A percentile compares a stretch with the other conserved stretches of the same genome.
phyloP scores from a whole-genome alignment of 2,888 invertebrate genomes.

The Eurytoma californica region DNA sequence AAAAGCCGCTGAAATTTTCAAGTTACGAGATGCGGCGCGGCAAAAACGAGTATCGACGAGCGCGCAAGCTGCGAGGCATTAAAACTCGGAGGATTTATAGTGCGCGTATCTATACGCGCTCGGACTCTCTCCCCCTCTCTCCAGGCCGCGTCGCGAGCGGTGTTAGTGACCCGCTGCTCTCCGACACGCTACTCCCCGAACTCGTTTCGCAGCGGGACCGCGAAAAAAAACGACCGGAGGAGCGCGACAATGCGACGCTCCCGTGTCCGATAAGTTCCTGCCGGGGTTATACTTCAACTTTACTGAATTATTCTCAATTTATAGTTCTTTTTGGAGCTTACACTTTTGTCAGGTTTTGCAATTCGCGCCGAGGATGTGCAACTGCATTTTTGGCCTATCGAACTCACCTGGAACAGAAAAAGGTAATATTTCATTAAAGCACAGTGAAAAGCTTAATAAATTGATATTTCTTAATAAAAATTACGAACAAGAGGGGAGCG shows the following conservation, averaged over 20 bases:
- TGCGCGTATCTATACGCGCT: slow-evolving; percentile 47
- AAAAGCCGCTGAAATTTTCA: slow-evolving; percentile 27
- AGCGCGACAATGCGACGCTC: not conserved
- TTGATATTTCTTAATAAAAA: no score
- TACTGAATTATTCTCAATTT: not conserved
- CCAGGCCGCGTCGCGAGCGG: slow-evolving; percentile 39
- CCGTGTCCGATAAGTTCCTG: no score
- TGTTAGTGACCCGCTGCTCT: slow-evolving; percentile 45
- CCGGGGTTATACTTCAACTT: not conserved
- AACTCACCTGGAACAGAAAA: slow-evolving; percentile 42
- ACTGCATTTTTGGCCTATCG: not conserved
- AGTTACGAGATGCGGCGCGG: not conserved
- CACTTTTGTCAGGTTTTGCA: not conserved
- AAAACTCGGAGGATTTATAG: slow-evolving; percentile 74
- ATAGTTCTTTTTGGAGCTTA: not conserved
- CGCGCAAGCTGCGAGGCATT: slow-evolving; percentile 71
- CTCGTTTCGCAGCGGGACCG: slow-evolving; percentile 6
- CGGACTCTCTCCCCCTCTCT: not conserved
- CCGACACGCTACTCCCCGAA: slow-evolving; percentile 16
- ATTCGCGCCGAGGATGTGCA: no score
- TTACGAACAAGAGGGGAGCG: no score
- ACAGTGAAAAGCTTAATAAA: not conserved
- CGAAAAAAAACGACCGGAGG: not conserved
- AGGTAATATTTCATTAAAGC: not conserved
- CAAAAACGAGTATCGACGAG: slow-evolving; percentile 35